These are phyloP conservation scores for Spheniscus mendiculus DNA, from an alignment of 2,113 vertebrate species.

Conservation along the genomic window DNA sequence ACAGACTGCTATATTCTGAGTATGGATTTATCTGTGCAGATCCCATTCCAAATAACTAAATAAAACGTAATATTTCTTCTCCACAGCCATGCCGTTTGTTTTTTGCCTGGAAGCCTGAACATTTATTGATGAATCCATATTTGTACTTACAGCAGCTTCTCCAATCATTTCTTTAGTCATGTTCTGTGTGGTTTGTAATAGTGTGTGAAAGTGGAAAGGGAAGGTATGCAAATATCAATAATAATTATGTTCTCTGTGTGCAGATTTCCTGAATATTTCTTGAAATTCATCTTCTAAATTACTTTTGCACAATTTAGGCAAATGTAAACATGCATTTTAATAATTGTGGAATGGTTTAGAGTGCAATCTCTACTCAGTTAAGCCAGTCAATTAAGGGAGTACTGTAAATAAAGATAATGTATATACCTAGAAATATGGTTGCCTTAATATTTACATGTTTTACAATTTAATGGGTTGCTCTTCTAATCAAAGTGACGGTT, in stretches of 20 bases:
- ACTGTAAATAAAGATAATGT: conserved; percentile 66
- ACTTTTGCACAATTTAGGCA: conserved; percentile 68
- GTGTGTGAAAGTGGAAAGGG: conserved; percentile 45
- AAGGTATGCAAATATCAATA: conserved; percentile 73
- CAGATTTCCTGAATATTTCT: conserved; percentile 71
- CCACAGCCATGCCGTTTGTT: conserved; percentile 36
- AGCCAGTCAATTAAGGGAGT: conserved; percentile 45
- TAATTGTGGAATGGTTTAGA: conserved; percentile 63
- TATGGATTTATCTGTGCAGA: conserved; percentile 69
- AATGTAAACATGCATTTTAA: conserved; percentile 69
- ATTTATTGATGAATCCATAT: conserved; percentile 70
- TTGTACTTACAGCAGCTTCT: conserved; percentile 60
- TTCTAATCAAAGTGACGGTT: conserved; percentile 15
- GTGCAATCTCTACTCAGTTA: conserved; percentile 53
- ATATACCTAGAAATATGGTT: conserved; percentile 31
- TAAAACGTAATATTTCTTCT: conserved; percentile 50
- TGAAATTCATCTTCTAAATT: conserved; percentile 73
- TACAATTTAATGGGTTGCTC: conserved; percentile 5
- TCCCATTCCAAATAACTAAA: conserved; percentile 66
- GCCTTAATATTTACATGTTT: conserved; percentile 62
- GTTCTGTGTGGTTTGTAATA: conserved; percentile 57
- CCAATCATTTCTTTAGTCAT: conserved; percentile 58
- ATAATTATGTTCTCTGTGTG: conserved; percentile 69
- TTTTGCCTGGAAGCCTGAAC: conserved; percentile 57
- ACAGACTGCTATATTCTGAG: conserved; percentile 26